phyloP scores from a whole-genome alignment of 2,113 vertebrate genomes.

The Ascaphus truei region DNA sequence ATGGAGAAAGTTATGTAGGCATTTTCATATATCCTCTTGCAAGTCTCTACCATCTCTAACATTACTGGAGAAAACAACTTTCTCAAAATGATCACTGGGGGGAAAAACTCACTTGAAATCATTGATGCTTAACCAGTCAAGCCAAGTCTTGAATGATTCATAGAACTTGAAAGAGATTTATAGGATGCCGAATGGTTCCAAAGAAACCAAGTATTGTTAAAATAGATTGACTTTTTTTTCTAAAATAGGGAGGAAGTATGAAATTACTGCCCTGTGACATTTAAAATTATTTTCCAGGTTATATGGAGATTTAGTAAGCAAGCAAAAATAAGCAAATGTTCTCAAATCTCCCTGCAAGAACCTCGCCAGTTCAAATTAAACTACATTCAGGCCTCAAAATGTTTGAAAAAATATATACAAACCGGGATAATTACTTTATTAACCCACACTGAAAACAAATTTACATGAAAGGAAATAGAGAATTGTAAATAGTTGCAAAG shows the following conservation, averaged over 20 bases:
- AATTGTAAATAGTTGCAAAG: not conserved
- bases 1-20: no score
- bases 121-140: slow-evolving; percentile 5
- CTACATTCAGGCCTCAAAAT: not conserved
- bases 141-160: slow-evolving; percentile 4
- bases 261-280: not conserved
- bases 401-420: not conserved
- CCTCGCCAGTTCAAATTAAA: not conserved
- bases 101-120: not conserved
- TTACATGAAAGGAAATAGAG: not conserved
- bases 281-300: no score
- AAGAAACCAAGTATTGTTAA: not conserved
- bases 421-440: not conserved
- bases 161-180: not conserved
- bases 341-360: not conserved
- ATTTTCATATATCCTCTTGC: no score
- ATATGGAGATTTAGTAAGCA: not conserved
- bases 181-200: not conserved
- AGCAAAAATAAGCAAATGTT: not conserved
- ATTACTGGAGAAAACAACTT: not conserved
- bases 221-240: slow-evolving; percentile 10
- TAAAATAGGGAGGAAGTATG: not conserved
- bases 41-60: not conserved
- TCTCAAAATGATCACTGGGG: not conserved
- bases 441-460: not conserved